Conservation (phyloP, 2,113 vertebrate genomes). For the Saccopteryx leptura region DNA sequence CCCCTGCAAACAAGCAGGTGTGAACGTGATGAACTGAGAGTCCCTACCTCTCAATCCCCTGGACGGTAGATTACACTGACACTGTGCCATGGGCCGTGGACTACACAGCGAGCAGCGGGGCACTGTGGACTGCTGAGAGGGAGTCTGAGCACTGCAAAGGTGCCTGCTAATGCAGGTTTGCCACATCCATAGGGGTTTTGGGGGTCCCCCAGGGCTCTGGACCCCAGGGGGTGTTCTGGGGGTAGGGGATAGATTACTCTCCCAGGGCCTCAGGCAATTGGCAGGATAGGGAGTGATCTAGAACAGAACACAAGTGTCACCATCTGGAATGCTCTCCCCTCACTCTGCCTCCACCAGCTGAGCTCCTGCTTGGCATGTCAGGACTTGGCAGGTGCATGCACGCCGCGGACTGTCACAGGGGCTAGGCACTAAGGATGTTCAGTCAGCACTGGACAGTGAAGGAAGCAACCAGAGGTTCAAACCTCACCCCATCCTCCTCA, state of each 20-base stretch:
- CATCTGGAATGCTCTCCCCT: not conserved
- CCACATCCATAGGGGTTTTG: not conserved
- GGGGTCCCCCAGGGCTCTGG: not conserved
- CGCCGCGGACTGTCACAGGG: not conserved
- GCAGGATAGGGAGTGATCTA: not conserved
- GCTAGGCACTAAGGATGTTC: not conserved
- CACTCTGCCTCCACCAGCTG: too few species aligned
- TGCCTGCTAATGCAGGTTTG: not conserved
- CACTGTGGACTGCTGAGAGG: not conserved
- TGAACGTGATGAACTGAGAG: not conserved
- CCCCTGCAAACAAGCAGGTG: not conserved
- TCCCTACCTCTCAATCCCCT: conserved; percentile 3
- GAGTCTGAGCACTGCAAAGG: not conserved
- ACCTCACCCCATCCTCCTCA: not conserved
- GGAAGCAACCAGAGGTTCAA: not conserved
- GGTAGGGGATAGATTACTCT: not conserved
- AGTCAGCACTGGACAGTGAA: not conserved
- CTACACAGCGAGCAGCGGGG: not conserved
- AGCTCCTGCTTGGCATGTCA: not conserved
- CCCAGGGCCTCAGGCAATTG: not conserved
- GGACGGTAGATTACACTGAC: not conserved
- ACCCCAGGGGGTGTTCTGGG: not conserved
- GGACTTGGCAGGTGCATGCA: not conserved
- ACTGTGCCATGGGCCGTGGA: not conserved
- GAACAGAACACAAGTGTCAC: not conserved